Percentiles rank a stretch among this genome's conserved stretches.
phyloP scores from a whole-genome alignment of 2,113 vertebrate genomes.

The Labeo rohita region DNA sequence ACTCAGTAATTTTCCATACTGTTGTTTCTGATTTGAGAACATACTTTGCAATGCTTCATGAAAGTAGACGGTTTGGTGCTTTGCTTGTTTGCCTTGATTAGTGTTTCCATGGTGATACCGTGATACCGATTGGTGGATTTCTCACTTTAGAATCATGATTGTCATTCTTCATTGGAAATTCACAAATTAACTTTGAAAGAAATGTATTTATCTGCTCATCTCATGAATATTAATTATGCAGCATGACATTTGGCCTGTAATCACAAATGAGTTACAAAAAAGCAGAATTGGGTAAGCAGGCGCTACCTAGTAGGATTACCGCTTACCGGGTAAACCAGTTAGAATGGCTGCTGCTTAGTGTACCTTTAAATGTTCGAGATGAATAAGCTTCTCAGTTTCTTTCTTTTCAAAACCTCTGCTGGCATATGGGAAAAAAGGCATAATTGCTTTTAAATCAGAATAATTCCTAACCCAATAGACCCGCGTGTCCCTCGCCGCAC shows the following conservation, averaged over 20 bases:
- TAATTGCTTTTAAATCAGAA: constrained; percentile 53
- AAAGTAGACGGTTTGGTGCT: background rate
- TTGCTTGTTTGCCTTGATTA: background rate
- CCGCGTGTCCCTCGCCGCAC: constrained; percentile 7
- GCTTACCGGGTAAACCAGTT: background rate
- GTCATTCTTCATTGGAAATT: background rate
- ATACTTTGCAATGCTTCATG: background rate
- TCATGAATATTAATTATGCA: background rate
- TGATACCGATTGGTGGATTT: background rate
- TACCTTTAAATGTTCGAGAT: background rate
- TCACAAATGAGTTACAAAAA: background rate
- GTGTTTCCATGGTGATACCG: background rate
- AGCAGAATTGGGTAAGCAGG: background rate
- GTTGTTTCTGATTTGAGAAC: background rate
- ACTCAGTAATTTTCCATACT: background rate
- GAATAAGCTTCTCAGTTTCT: constrained; percentile 17
- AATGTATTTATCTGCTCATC: background rate
- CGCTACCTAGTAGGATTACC: background rate
- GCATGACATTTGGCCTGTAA: background rate
- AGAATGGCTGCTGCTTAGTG: background rate
- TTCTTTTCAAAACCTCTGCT: background rate
- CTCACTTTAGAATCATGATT: background rate
- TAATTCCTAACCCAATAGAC: constrained; percentile 53
- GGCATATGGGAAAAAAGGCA: background rate
- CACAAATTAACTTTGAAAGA: background rate